Base-by-base conservation (phyloP, 2,888 invertebrate genomes). In the Mythimna loreyi region DNA sequence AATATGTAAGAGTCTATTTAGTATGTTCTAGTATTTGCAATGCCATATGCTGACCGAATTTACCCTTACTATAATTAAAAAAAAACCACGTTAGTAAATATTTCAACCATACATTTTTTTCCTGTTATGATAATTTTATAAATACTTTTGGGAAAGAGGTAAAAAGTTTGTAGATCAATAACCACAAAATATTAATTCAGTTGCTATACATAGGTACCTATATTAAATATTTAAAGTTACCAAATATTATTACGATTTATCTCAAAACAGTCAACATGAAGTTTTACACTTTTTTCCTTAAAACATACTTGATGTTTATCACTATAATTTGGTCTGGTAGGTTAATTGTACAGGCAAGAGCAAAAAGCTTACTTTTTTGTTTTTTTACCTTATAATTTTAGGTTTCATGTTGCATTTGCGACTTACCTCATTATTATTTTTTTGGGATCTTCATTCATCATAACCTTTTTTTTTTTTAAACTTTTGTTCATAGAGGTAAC, bases 241-340 rank as follows among this genome's bases (percentile, higher is more conserved):
- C 25, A 30, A 47, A 28, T 57, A 45, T 45, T 49, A 52, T 50
- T 53, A 75, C 45, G n/a, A 53, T 57, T 68, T 77, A 68, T 66
- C 63, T 63, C 52, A 21, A 61, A 67, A 61, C 61, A 64, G 61
- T 79, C 57, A 58, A 62, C 67, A 81, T 30, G 13, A 49, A 60
- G 53, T 81, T 73, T 78, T 56, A 80, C 65, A 82, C 70, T 60
- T 80, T 66, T 68, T 70, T 74, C 74, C 67, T 67, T 53, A 73
- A 66, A 69, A 71, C 45, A 52, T 49, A 67, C 36, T 60, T 36
- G 67, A 82, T 71, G 50, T 61, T 76, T 74, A 80, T 80, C 79
- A 61, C 21, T 56, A 36, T 68, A 59, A 47, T 73, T 57, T n/a
- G 50, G 30, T 11, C 19, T 30, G 59, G 58, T 40, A 28, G 8